Conservation (phyloP, 2,888 invertebrate species). For the Monochamus alternatus region DNA sequence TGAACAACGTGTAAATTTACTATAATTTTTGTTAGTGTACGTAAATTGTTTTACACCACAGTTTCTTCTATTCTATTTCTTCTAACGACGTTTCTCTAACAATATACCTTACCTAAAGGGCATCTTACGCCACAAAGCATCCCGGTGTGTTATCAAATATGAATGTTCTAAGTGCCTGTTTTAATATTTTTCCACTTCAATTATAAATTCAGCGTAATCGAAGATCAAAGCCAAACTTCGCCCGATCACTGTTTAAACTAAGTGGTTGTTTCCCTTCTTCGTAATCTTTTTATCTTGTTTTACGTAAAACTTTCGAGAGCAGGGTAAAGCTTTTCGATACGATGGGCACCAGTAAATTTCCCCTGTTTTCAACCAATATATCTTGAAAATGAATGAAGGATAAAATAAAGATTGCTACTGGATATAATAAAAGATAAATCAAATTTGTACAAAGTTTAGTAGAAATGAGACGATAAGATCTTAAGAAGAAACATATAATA, state of each 20-base stretch:
- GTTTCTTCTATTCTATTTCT: too few species aligned
- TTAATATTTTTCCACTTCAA: conserved; percentile 41
- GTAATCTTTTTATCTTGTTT: conserved; percentile 44
- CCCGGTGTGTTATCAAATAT: conserved; percentile 4
- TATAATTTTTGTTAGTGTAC: too few species aligned
- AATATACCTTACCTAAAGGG: neutral
- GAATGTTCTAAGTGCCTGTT: conserved; percentile 25
- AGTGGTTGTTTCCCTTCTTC: conserved; percentile 43
- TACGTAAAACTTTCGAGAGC: conserved; percentile 35
- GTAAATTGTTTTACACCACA: too few species aligned
- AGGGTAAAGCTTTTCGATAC: conserved; percentile 7
- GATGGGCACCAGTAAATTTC: conserved; percentile 8
- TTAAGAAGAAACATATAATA: too few species aligned
- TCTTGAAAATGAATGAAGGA: neutral
- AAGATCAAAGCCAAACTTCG: conserved; percentile 44
- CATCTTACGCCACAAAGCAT: neutral
- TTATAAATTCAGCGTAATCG: conserved; percentile 42
- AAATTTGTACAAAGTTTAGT: too few species aligned
- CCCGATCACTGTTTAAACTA: conserved; percentile 38
- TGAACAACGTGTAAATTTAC: too few species aligned
- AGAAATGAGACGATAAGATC: too few species aligned
- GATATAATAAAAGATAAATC: too few species aligned
- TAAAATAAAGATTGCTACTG: too few species aligned
- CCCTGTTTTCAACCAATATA: neutral
- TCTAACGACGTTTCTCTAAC: neutral